Conservation (phyloP, 53 echinoderm and acorn worm genomes). For the Astropecten irregularis region DNA sequence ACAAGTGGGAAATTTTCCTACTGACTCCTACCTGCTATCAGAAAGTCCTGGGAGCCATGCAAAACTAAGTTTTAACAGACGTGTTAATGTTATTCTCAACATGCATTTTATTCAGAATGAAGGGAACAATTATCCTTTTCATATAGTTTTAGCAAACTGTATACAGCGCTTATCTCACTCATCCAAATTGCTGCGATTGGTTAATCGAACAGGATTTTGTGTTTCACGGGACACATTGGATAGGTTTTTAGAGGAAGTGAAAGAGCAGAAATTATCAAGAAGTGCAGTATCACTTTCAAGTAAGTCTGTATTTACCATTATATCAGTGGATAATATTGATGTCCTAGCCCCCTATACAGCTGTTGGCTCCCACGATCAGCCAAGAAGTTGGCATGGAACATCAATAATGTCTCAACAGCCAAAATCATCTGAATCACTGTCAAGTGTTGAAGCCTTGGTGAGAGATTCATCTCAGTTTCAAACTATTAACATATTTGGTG, state of each 20-base stretch:
- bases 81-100: constrained; percentile 8
- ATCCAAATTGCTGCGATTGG: neutral
- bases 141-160: constrained; percentile 20
- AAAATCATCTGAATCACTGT: neutral
- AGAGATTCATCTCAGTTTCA: neutral
- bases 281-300: neutral
- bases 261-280: neutral
- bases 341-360: constrained; percentile 28
- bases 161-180: constrained; percentile 17
- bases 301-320: neutral
- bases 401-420: constrained; percentile 44
- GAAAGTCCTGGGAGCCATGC: neutral
- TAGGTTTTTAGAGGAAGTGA: constrained; percentile 31
- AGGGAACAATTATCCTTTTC: constrained; percentile 14
- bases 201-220: constrained; percentile 24
- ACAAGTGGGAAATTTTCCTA: neutral
- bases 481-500: constrained; percentile 15
- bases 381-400: constrained; percentile 36
- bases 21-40: neutral
- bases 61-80: neutral
- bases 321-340: constrained; percentile 55
- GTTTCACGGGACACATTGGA: constrained; percentile 42
- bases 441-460: neutral
- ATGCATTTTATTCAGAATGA: constrained; percentile 17
- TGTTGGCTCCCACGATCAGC: neutral